phyloP scores from a whole-genome alignment of 2,113 vertebrate genomes.

The Trogon melanurus region DNA sequence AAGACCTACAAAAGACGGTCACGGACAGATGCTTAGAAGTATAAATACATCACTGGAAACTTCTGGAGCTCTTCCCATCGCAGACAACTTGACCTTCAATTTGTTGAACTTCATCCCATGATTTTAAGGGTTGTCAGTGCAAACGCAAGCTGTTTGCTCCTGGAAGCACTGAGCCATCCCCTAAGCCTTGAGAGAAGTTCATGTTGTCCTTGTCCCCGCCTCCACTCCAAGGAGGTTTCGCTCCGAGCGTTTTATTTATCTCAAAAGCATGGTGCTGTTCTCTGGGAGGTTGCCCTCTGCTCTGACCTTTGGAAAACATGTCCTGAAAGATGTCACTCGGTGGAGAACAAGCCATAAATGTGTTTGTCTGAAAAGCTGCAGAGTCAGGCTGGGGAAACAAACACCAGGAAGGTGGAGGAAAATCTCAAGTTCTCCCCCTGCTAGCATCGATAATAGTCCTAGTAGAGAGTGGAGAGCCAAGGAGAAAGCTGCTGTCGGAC shows the following conservation, averaged over 20 bases:
- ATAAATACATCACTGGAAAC: not conserved
- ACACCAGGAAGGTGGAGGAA: not conserved
- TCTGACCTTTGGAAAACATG: not conserved
- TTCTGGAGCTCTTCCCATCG: not conserved
- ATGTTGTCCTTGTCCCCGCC: not conserved
- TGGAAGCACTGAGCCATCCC: not conserved
- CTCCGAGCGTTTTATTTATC: not conserved
- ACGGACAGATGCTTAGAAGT: not conserved
- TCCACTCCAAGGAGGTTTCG: not conserved
- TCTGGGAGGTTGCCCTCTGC: not conserved
- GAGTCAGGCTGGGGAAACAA: not conserved
- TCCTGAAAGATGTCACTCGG: not conserved
- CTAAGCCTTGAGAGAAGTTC: not conserved
- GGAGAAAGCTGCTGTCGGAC: not conserved
- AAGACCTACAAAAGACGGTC: not conserved
- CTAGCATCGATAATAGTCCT: not conserved
- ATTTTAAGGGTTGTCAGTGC: not conserved
- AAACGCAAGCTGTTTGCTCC: not conserved
- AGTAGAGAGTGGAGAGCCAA: not conserved
- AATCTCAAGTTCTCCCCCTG: not conserved
- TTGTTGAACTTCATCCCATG: not conserved
- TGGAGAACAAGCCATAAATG: not conserved
- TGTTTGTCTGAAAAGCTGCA: not conserved
- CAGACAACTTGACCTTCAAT: not conserved
- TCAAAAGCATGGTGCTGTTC: not conserved